Base-by-base conservation (phyloP, 2,113 vertebrate genomes). In the Neofelis nebulosa region DNA sequence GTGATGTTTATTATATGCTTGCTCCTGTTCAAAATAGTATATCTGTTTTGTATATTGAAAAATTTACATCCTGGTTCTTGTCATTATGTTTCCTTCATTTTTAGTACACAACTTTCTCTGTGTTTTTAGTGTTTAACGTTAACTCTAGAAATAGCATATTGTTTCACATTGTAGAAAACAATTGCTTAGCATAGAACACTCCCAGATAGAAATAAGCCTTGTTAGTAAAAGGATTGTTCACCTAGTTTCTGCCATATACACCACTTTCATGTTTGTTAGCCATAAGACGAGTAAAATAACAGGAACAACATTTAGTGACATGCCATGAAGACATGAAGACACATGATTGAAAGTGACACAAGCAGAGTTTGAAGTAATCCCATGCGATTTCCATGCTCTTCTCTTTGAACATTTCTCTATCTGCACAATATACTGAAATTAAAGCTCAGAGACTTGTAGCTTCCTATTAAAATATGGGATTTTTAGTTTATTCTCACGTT, bases 61-160 rank as follows among this genome's bases (percentile, higher is more conserved):
- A 86, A 45, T 83, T 71, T 89, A 33, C 86, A 87, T 92, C 23
- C 31, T 48, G 2, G 21, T 52, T 96, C 63, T 76, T 94, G 6
- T 92, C 48, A 71, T 71, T 66, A 63, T 36, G 11, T n/a, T 93
- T 80, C 50, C 61, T 95, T 91, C 7, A 52, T 71, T 81, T 87
- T 95, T 21, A 83, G 14, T 27, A 38, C 19, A 36, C 19, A 93
- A 13, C 14, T 93, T 79, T 76, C 10, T 92, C 80, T 19, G 48
- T n/a, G 7, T 79, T 92, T 89, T 83, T 80, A 63, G 21, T 74
- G 31, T 19, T 98, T 93, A 69, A 85, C 38, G 82, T 89, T 69
- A 91, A 66, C n/a, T 36, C 21, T 81, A 79, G 61, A 94, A 95
- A 68, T 76, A 19, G 8, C 11, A 36, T 36, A 41, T 27, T 92